Base-by-base conservation (phyloP, 1,140 invertebrate genomes). In the Oreohelix idahoensis region DNA sequence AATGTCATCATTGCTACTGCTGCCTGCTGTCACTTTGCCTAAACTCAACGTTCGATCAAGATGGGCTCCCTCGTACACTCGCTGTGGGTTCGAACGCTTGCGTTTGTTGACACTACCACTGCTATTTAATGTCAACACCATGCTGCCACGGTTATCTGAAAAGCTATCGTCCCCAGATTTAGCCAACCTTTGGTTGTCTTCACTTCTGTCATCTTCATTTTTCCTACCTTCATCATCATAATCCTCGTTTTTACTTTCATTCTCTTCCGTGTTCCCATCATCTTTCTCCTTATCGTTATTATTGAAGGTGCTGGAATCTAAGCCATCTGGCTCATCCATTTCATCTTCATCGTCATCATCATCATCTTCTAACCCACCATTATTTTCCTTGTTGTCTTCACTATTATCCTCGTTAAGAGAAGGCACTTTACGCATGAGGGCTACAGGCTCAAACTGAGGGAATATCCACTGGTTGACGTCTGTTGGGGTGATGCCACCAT, bases 21-120 rank as follows among this genome's bases (percentile, higher is more conserved):
- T 76, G 38, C 71, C 63, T 84, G 80, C 39, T 80, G 58, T 38
- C 45, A 42, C 15, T 79, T 84, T 83, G 79, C 75, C 35, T 49
- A 53, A 35, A 63, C 80, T 79, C 73, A 84, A 84, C 15, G 88
- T 91, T 74, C 88, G 87, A 63, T 91, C 91, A 85, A 97, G 95
- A 90, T 97, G 96, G 95, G 96, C 96, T 77, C 97, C 97, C 2
- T 97, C 97, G 92, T 98, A 98, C 0, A 99, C 97, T 97, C 98
- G 98, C 93, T 99, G 97, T 0, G 98, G 98, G 42, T 97, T 97
- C 0, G 97, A 97, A 0, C 97, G 96, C 93, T 99, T 99, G 81
- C 98, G 94, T 83, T 97, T 88, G 91, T 93, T 90, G 77, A 92
- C 71, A 95, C 87, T 51, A n/a, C 35, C n/a, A 79, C 79, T 23